phyloP scores from a whole-genome alignment of 2,113 vertebrate species.

The Mionectes macconnelli region DNA sequence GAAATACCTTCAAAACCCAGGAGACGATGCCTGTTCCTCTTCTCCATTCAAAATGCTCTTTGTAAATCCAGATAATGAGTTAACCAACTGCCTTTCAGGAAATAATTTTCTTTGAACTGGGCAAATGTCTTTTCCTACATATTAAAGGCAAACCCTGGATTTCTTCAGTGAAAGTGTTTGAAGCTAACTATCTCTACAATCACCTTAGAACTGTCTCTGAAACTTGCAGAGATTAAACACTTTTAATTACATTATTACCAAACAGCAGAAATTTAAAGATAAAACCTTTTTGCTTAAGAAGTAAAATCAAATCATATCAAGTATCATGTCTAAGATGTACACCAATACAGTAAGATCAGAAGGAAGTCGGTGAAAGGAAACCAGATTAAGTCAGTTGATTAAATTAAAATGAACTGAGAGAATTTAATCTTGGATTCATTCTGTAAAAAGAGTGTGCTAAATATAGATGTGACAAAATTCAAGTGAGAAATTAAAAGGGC shows the following conservation, averaged over 20 bases:
- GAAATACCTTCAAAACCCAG: not conserved
- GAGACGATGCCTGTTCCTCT: not conserved
- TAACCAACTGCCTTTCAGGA: constrained; percentile 21
- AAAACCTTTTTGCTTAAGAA: not conserved
- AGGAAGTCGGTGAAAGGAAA: not conserved
- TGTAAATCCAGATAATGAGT: not conserved
- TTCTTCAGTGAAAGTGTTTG: not conserved
- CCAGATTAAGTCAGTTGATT: not conserved
- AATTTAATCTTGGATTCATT: not conserved
- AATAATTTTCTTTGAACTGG: constrained; percentile 29
- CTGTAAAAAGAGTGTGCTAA: not conserved
- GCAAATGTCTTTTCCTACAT: not conserved
- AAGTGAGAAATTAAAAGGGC: not conserved
- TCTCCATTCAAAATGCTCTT: not conserved
- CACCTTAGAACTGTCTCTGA: not conserved
- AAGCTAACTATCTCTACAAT: not conserved
- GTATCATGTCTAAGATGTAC: not conserved
- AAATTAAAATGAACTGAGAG: not conserved
- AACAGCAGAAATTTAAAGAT: not conserved
- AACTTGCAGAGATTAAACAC: not conserved
- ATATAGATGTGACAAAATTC: not conserved
- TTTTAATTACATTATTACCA: not conserved
- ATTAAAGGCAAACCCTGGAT: not conserved
- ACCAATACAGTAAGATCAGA: not conserved
- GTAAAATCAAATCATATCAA: not conserved